Percentiles rank a stretch among this genome's conserved stretches.
phyloP scores from a whole-genome alignment of 2,888 invertebrate genomes.

The Stratiomys singularior region DNA sequence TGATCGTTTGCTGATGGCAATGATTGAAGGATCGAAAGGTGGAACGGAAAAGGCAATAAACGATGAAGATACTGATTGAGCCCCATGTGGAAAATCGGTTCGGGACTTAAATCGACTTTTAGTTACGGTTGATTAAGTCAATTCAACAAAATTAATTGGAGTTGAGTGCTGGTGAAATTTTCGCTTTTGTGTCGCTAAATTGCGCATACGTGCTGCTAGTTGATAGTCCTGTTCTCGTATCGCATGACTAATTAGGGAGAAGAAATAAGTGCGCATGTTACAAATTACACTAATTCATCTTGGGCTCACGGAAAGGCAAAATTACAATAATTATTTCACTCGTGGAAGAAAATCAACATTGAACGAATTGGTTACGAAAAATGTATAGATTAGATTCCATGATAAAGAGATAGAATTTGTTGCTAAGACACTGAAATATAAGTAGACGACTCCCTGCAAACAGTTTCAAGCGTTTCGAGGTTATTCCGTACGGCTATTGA shows the following conservation, averaged over 20 bases:
- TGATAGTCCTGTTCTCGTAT: slow-evolving; percentile 43
- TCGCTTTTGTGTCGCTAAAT: slow-evolving; percentile 49
- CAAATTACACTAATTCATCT: not conserved
- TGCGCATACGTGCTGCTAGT: slow-evolving; percentile 49
- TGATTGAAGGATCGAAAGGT: slow-evolving; percentile 30
- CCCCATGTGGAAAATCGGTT: not conserved
- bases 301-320: too few species aligned
- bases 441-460: too few species aligned
- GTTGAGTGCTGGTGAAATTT: slow-evolving; percentile 48
- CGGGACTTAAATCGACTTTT: slow-evolving; percentile 46
- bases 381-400: too few species aligned
- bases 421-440: too few species aligned
- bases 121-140: slow-evolving; percentile 54
- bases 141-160: slow-evolving; percentile 56
- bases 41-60: not conserved
- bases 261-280: not conserved
- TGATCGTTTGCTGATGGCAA: slow-evolving; percentile 20
- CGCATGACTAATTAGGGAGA: slow-evolving; percentile 27
- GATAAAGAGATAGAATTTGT: too few species aligned
- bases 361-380: too few species aligned
- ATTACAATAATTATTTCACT: too few species aligned
- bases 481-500: too few species aligned
- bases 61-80: not conserved
- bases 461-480: too few species aligned
- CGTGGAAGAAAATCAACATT: too few species aligned